Conservation (phyloP, 2,113 vertebrate genomes). For the Epinephelus moara region DNA sequence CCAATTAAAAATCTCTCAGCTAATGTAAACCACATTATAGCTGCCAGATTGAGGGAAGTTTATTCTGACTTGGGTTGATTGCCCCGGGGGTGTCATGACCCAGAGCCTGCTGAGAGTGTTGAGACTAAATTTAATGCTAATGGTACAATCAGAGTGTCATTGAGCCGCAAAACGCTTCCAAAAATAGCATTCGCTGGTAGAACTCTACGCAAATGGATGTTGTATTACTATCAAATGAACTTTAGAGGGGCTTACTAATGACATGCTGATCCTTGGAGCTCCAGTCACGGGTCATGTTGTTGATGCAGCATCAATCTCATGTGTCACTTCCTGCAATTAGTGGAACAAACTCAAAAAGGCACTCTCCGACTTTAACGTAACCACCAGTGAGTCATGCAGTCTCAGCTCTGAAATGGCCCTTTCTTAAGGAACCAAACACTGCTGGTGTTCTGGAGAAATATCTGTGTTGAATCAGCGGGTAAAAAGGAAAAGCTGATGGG, state of each 20-base stretch:
- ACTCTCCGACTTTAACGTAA: constrained; percentile 29
- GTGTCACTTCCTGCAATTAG: constrained; percentile 73
- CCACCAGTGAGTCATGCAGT: constrained; percentile 45
- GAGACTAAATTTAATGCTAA: constrained; percentile 51
- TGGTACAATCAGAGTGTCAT: constrained; percentile 35
- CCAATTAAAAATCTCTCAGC: constrained; percentile 67
- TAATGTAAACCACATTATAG: constrained; percentile 62
- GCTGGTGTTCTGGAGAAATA: constrained; percentile 20
- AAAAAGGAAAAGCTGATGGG: constrained; percentile 3
- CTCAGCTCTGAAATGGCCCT: not conserved
- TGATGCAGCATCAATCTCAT: constrained; percentile 57
- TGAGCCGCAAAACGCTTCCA: constrained; percentile 23
- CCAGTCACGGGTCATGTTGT: constrained; percentile 54
- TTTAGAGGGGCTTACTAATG: constrained; percentile 48
- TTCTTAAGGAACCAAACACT: constrained; percentile 3
- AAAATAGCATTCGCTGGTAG: constrained; percentile 53
- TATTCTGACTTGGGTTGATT: constrained; percentile 71
- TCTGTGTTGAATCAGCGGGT: not conserved
- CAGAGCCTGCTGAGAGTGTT: constrained; percentile 40
- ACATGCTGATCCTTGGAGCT: constrained; percentile 38
- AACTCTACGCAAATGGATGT: constrained; percentile 28
- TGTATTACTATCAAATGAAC: constrained; percentile 66
- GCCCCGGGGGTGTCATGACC: constrained; percentile 47
- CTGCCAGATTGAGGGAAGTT: constrained; percentile 69
- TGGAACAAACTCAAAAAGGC: constrained; percentile 64